Evolutionary conservation across 92 coral and sea anemone genomes (phyloP), one percentile per base, ranked within the genome.

Genomic region (Desmophyllum pertusum): DNA sequence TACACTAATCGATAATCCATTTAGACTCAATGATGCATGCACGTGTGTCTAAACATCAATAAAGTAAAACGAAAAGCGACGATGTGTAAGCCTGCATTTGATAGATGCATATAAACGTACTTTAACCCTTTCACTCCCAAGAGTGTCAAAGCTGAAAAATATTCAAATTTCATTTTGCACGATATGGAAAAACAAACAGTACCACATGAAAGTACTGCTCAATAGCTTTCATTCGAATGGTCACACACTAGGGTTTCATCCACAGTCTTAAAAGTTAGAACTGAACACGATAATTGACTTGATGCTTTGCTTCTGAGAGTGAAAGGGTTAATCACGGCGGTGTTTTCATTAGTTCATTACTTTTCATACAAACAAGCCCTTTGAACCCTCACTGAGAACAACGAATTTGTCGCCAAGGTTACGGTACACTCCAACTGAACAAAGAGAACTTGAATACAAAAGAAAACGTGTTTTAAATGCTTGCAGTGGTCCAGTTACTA

Each of bases 381-480:
- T 37, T 52, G 55, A 15, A 79, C 42, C 23, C 35, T 13, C 36
- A 27, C 15, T 21, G 36, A 45, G 36, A 40, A 71, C 70, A 73
- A 30, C 9, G n/a, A 19, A 72, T 41, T 43, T 59, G 51, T 57
- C 29, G 59, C 79, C 35, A 57, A 29, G 61, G 70, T 33, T 39
- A 82, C 79, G 46, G 15, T 40, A 25, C 52, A 39, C 67, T 10
- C 48, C 0, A 55, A 52, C 27, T 51, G 10, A 55, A 17, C 70
- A 82, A 82, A 82, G 70, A 82, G 57, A 27, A 37, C 33, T 25
- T 1, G 8, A 36, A 15, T 1, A 80, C 84, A 80, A 80, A n/a
- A 80, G 31, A 73, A 50, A 68, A 80, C 84, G 53, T 67, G 76
- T 66, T 17, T 46, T 51, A 25, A 50, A 41, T 11, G 79, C 72